phyloP scores from a whole-genome alignment of 2,113 vertebrate genomes.

The Enhydra lutris region DNA sequence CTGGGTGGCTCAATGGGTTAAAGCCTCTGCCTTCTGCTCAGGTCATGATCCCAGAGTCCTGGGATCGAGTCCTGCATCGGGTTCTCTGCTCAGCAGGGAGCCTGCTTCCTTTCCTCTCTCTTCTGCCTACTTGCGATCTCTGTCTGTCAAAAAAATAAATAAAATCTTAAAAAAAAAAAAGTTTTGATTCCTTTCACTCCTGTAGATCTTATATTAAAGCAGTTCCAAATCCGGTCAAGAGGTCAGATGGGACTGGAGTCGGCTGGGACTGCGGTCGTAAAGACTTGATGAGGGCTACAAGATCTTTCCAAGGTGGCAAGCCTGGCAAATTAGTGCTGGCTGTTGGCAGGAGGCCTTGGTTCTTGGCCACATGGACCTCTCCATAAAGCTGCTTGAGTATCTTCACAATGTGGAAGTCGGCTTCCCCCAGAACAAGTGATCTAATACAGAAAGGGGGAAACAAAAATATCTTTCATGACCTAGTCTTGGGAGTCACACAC shows the following conservation, averaged over 20 bases:
- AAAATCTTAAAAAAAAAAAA: too few relatives aligned
- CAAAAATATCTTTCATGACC: background rate
- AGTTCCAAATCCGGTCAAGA: background rate
- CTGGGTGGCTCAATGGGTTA: too few relatives aligned
- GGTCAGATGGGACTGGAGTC: background rate
- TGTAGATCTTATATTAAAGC: background rate
- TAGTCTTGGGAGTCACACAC: background rate
- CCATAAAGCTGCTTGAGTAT: background rate
- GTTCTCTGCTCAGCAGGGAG: too few relatives aligned
- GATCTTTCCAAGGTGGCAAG: background rate
- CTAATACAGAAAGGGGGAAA: background rate
- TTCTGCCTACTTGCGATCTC: too few relatives aligned
- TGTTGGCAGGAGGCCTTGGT: background rate
- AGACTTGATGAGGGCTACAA: background rate
- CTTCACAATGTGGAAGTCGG: background rate
- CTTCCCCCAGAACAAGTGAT: background rate
- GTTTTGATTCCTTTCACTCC: too few relatives aligned
- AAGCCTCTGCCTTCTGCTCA: too few relatives aligned
- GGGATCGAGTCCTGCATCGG: too few relatives aligned
- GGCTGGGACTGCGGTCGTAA: background rate
- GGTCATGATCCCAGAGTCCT: too few relatives aligned
- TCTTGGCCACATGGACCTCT: background rate
- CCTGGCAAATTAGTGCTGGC: background rate
- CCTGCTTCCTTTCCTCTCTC: too few relatives aligned
- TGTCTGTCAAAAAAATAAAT: too few relatives aligned